phyloP scores from a whole-genome alignment of 2,797 vertebrate genomes.

The Babyrousa celebensis region DNA sequence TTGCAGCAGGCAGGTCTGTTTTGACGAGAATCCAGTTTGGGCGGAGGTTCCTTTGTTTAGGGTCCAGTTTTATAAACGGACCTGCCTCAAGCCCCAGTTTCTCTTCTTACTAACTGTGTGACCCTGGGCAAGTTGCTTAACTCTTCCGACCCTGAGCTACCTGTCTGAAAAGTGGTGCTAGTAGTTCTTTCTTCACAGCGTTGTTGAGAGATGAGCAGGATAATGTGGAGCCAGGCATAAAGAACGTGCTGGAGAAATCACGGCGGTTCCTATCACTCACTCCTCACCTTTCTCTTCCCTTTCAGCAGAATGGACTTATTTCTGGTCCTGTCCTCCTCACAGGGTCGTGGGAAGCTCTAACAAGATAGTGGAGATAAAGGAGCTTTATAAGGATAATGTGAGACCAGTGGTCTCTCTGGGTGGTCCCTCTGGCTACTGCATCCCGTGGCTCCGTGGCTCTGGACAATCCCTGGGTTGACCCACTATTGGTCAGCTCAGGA shows the following conservation, averaged over 20 bases:
- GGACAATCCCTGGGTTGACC: neutral
- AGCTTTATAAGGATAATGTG: neutral
- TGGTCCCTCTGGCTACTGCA: neutral
- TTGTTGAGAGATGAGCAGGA: neutral
- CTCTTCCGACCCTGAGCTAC: neutral
- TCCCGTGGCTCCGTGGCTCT: neutral
- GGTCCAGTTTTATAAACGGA: neutral
- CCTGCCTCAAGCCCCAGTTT: neutral
- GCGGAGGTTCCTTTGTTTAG: neutral
- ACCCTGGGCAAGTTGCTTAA: neutral
- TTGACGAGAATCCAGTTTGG: neutral
- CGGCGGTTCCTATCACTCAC: rapidly evolving
- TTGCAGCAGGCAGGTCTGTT: neutral
- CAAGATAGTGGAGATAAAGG: neutral
- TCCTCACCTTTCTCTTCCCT: neutral
- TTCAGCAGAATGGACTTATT: neutral
- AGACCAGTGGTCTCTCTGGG: neutral
- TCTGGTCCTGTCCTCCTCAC: neutral
- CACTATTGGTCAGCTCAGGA: neutral
- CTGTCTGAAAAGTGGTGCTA: neutral
- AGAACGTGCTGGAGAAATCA: neutral
- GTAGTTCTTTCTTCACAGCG: neutral
- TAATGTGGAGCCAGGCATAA: neutral
- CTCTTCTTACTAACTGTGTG: neutral
- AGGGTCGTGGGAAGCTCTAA: neutral